phyloP scores from a whole-genome alignment of 2,113 vertebrate genomes.

The Macquaria australasica region DNA sequence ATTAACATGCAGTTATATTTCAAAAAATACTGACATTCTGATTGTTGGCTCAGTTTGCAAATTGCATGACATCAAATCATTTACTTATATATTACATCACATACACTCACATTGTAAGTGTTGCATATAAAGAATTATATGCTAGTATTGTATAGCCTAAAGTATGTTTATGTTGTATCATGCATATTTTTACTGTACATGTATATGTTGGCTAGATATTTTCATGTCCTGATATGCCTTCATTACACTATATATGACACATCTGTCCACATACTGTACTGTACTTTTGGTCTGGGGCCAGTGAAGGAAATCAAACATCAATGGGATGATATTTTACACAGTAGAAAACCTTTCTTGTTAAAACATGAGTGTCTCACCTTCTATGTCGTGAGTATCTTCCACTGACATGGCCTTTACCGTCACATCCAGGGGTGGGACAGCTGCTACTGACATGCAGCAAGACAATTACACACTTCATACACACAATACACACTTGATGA shows the following conservation, averaged over 20 bases:
- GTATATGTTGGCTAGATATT: not conserved
- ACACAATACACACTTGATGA: not conserved
- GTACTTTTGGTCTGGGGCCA: not conserved
- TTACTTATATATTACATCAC: not conserved
- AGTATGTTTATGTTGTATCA: not conserved
- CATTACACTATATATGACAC: not conserved
- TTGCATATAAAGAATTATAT: not conserved
- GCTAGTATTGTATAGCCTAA: not conserved
- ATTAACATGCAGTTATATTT: not conserved
- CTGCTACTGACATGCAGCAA: conserved; percentile 77
- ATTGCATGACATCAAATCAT: not conserved
- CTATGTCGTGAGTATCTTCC: conserved; percentile 95
- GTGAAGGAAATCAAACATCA: no score
- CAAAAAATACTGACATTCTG: not conserved
- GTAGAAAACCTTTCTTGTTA: no score
- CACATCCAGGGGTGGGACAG: conserved; percentile 96
- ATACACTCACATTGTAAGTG: not conserved
- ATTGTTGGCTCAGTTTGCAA: not conserved
- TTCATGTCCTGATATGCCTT: not conserved
- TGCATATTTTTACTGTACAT: not conserved
- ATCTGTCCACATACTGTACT: not conserved
- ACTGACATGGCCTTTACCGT: conserved; percentile 94
- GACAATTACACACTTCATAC: conserved; percentile 5
- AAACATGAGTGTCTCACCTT: conserved; percentile 84
- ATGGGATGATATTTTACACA: no score